These are phyloP conservation scores for Elachura formosa DNA, from an alignment of 2,113 vertebrate genomes.

Conservation along the genomic window DNA sequence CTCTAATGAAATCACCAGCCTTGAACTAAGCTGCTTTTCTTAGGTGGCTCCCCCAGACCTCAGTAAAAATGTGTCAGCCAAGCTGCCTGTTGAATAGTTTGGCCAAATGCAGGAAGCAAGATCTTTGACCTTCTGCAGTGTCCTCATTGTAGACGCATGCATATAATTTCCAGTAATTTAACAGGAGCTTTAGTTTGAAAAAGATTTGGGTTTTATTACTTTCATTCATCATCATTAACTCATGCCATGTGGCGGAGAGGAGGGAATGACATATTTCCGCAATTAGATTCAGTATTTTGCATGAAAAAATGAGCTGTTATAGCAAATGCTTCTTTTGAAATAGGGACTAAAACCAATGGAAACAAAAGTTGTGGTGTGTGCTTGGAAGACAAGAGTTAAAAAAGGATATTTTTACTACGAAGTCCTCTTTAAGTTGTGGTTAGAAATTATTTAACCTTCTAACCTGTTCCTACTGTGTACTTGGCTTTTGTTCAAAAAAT, in stretches of 20 bases:
- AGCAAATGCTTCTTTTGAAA: conserved; percentile 53
- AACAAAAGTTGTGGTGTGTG: conserved; percentile 49
- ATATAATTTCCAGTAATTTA: conserved; percentile 70
- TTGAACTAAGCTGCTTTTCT: conserved; percentile 32
- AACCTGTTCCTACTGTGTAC: conserved; percentile 38
- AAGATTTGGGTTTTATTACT: conserved; percentile 72
- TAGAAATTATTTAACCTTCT: conserved; percentile 31
- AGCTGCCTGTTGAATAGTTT: conserved; percentile 52
- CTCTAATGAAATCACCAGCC: conserved; percentile 48
- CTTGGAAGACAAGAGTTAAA: conserved; percentile 42
- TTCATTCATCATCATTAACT: conserved; percentile 76
- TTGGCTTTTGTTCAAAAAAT: conserved; percentile 15
- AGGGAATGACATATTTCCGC: conserved; percentile 64
- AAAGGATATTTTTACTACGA: conserved; percentile 58
- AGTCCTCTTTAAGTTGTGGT: conserved; percentile 50
- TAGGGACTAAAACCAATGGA: neutral
- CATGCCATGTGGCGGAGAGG: conserved; percentile 44
- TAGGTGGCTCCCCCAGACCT: conserved; percentile 24
- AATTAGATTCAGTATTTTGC: conserved; percentile 69
- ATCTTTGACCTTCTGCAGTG: conserved; percentile 67
- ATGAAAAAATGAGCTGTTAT: conserved; percentile 64
- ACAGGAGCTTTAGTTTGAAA: conserved; percentile 69
- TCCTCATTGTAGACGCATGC: conserved; percentile 61
- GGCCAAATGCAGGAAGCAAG: conserved; percentile 60
- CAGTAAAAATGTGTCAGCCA: neutral